Conservation (phyloP, 2,113 vertebrate species). For the Leptobrachium leishanense region DNA sequence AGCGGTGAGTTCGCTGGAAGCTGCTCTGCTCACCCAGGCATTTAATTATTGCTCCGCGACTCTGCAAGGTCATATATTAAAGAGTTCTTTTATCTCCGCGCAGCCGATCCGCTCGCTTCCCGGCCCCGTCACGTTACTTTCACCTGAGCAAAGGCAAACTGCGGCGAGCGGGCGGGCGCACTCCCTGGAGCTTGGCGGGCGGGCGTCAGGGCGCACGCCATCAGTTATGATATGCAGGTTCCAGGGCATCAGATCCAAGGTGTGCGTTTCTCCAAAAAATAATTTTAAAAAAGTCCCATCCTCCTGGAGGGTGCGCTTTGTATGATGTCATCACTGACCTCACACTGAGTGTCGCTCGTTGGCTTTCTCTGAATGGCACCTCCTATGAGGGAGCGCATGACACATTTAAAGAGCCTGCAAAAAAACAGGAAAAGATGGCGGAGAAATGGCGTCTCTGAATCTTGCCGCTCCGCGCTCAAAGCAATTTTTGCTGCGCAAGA, state of each 20-base stretch:
- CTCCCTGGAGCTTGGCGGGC: slow-evolving; percentile 66
- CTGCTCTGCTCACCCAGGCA: slow-evolving; percentile 67
- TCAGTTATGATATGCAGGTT: slow-evolving; percentile 70
- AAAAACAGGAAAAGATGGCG: too few species aligned
- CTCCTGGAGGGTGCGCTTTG: slow-evolving; percentile 59
- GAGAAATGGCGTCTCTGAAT: too few species aligned
- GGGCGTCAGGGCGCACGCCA: slow-evolving; percentile 65
- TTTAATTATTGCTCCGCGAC: slow-evolving; percentile 76
- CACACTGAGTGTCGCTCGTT: too few species aligned
- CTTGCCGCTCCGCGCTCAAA: too few species aligned
- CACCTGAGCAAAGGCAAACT: slow-evolving; percentile 72
- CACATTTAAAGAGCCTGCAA: too few species aligned
- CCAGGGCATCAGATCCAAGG: slow-evolving; percentile 44
- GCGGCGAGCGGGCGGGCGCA: slow-evolving; percentile 63
- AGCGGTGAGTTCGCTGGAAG: slow-evolving; percentile 75
- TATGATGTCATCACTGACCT: slow-evolving; percentile 70
- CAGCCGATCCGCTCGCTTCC: slow-evolving; percentile 66
- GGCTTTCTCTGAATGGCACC: too few species aligned
- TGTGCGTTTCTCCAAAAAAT: too few species aligned
- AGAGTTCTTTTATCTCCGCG: slow-evolving; percentile 76
- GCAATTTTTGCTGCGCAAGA: too few species aligned
- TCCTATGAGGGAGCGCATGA: too few species aligned
- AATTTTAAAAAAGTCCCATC: too few species aligned
- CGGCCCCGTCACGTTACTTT: slow-evolving; percentile 75
- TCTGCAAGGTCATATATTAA: slow-evolving; percentile 79